Base-by-base conservation (phyloP, 2,888 invertebrate genomes). In the Cryptocheilus praepositus region DNA sequence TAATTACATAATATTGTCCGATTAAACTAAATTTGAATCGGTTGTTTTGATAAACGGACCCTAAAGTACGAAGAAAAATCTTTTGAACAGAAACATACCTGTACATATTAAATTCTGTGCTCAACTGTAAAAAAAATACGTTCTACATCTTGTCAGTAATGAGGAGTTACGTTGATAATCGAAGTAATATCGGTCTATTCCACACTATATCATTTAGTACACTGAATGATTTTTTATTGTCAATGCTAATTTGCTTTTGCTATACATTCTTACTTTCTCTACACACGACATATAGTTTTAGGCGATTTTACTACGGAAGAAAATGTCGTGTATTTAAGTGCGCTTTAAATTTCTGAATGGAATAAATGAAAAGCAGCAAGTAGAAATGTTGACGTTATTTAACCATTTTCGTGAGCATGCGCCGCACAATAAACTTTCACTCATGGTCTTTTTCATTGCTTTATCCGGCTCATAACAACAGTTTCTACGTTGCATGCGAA, bases 401-500 rank as follows among this genome's bases (percentile, higher is more conserved):
- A 4, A 36, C 13, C 3, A 36, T 11, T 36, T 3, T 3, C 11
- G 36, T 11, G 36, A 36, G 36, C 36, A 36, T 36, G 8, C 13
- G 36, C 8, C 11, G 36, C 36, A 36, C 8, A 11, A 36, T 36
- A 7, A 4, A 7, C 11, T 36, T 36, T 36, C 36, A 11, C 3
- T 5, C 36, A 36, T 11, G 36, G 8, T 11, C 3, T 36, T 1
- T 36, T 36, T 11, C 11, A 36, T 1, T 11, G 36, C 36, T 36
- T 36, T 11, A 2, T 36, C 1, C 11, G 3, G 11, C 8, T 36
- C 45, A 49, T 16, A 49, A 49, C 8, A 49, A 49, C 13, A 11
- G 36, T 49, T 49, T 49, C 16, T 18, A 49, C 16, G 49, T 49
- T 49, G 49, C 49, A 49, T 49, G 49, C 13, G 16, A 18, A 16